Evolutionary conservation across 1,140 invertebrate genomes (phyloP), one percentile per base, ranked within the genome.

Genomic region (Diorhabda elongata): DNA sequence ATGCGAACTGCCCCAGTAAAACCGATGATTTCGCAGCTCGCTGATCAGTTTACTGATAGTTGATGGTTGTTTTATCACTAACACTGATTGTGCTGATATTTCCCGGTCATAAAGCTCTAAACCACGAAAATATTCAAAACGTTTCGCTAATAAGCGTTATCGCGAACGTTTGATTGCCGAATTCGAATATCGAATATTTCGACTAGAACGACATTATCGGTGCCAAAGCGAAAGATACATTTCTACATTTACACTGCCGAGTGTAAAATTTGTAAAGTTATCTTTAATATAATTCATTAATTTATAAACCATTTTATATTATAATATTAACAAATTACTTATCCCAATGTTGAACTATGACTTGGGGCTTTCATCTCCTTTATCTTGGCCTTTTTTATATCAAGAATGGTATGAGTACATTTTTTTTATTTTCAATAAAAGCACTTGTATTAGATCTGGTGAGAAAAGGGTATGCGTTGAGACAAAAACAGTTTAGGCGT

Each of bases 51-150:
- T 68, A 61, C 73, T 72, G 75, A 73, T 71, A 75, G 75, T 69
- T 75, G 75, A 76, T 77, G 74, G 71, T 75, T 74, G 74, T 75
- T 75, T 77, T 77, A 77, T 77, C 75, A 75, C 74, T 73, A 71
- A 68, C 69, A 75, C 71, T 73, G 74, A 77, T 77, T 75, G 73
- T 69, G 73, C 72, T 57, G 73, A 77, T 75, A 75, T 77, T 77
- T 73, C 64, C 73, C 75, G 73, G 60, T 67, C 71, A 73, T 77
- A 77, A 77, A 77, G 71, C 74, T 71, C 69, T 67, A 70, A 73
- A 69, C 71, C 73, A 66, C 73, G 71, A 75, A 77, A 77, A 75
- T 74, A 77, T 77, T 73, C 71, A 70, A 75, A 75, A 70, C 65
- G 69, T 69, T 72, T 71, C 68, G 69, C 72, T 75, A 65, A 65